Conservation (phyloP, 2,797 vertebrate species). For the Spondyliosoma cantharus region DNA sequence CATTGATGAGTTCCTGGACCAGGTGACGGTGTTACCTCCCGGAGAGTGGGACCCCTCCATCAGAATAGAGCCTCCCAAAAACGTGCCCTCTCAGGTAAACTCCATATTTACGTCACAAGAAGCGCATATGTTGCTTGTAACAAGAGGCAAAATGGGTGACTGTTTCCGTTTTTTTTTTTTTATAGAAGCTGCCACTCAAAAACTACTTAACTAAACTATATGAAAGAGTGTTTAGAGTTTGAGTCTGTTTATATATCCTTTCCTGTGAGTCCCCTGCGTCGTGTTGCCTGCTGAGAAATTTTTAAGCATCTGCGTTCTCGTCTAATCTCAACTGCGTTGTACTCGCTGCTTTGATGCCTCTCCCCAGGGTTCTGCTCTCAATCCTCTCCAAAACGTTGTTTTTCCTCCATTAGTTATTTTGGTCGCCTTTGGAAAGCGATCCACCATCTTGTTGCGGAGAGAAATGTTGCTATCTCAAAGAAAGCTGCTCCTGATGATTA, state of each 20-base stretch:
- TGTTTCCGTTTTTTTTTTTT: neutral
- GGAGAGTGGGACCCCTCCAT: conserved; percentile 99
- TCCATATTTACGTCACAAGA: neutral
- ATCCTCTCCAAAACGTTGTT: conserved; percentile 59
- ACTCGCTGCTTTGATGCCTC: conserved; percentile 52
- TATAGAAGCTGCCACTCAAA: neutral
- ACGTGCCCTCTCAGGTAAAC: conserved; percentile 96
- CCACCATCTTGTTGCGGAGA: conserved; percentile 39
- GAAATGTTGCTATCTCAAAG: neutral
- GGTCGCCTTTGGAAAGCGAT: conserved; percentile 30
- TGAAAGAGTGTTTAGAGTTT: neutral
- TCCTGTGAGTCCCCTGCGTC: conserved; percentile 4
- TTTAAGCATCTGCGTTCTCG: conserved; percentile 54
- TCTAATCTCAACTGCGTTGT: conserved; percentile 37
- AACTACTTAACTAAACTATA: neutral
- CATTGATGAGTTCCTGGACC: conserved; percentile 98
- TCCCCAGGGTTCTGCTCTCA: conserved; percentile 68
- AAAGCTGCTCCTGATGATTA: neutral
- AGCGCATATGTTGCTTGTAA: neutral
- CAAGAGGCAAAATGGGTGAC: neutral
- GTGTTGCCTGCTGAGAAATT: conserved; percentile 28
- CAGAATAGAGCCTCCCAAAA: conserved; percentile 99
- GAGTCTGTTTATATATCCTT: neutral
- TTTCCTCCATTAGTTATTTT: conserved; percentile 55
- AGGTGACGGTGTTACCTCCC: conserved; percentile 97